These are phyloP conservation scores for Melinaea marsaeus DNA, from an alignment of 2,888 invertebrate species.

Conservation along the genomic window DNA sequence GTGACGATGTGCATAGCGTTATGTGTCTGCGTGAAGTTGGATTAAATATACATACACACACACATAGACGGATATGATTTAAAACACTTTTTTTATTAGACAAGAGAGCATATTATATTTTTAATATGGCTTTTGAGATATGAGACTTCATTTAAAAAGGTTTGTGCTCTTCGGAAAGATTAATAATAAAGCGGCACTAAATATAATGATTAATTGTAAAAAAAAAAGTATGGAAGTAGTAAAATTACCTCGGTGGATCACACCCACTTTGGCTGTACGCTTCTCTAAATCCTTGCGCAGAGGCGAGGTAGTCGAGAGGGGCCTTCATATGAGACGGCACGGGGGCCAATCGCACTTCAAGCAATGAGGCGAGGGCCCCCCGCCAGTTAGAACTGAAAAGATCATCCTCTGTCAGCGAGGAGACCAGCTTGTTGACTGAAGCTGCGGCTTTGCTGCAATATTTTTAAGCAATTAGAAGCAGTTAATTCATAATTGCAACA, in stretches of 20 bases:
- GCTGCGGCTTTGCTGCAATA: slow-evolving; percentile 55
- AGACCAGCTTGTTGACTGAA: slow-evolving; percentile 45
- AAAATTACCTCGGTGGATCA: slow-evolving; percentile 77
- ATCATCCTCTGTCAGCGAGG: slow-evolving; percentile 40
- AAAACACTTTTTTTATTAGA: too few relatives aligned
- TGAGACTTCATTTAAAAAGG: too few relatives aligned
- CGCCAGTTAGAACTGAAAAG: slow-evolving; percentile 59
- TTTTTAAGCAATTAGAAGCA: background rate
- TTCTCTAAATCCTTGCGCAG: slow-evolving; percentile 79
- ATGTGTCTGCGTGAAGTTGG: slow-evolving; percentile 61
- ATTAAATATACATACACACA: too few relatives aligned
- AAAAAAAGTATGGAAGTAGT: too few relatives aligned
- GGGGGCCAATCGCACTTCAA: slow-evolving; percentile 78
- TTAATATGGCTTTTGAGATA: too few relatives aligned
- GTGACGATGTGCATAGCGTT: slow-evolving; percentile 82
- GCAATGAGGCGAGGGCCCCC: slow-evolving; percentile 77
- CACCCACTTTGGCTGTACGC: slow-evolving; percentile 84
- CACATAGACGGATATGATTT: too few relatives aligned
- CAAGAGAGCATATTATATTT: too few relatives aligned
- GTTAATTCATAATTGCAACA: background rate
- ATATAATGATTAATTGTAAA: too few relatives aligned
- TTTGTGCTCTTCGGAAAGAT: too few relatives aligned
- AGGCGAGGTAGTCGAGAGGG: slow-evolving; percentile 82
- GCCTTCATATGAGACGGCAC: slow-evolving; percentile 51
- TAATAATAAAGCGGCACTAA: too few relatives aligned